Base-by-base conservation (phyloP, 2,888 invertebrate genomes). In the Aphodius granarius region DNA sequence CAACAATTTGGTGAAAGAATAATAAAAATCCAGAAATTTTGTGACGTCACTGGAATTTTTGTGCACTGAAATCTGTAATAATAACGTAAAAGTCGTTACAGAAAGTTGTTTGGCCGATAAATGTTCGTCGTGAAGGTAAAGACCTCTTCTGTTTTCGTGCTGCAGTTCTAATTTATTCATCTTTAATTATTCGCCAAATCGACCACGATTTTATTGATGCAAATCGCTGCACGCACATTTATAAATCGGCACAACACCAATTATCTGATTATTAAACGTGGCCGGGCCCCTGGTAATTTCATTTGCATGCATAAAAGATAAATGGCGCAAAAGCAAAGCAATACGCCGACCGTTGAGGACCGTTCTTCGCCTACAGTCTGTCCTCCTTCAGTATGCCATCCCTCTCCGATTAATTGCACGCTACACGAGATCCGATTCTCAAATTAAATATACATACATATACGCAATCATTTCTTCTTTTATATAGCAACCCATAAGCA, bases 181-280 rank as follows among this genome's bases (percentile, higher is more conserved):
- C 22, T 68, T 68, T 68, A 68, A 68, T 68, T 68, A 21, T 43
- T 43, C 43, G 43, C 43, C 13, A 43, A 43, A 43, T 43, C 68
- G 68, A 21, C 43, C 43, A 21, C 68, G 68, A 68, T 68, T 68
- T 68, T 20, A 13, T 22, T 22, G 68, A 68, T 22, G 68, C 21
- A 20, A 21, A 68, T 68, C 68, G 68, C 20, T 16, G 68, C 43
- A 43, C 43, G 43, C 43, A 43, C 68, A 68, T 68, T 68, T 68
- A 68, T 68, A 68, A 68, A 68, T 68, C 68, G 68, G 68, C 68
- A 68, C 68, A 68, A 68, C 68, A 68, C 68, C 68, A 68, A 68
- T 68, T 68, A 68, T 68, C 68, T 68, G 68, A 68, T 68, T 68
- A 68, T 68, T 68, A 68, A 68, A 68, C 68, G 68, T 68, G 68